These are phyloP conservation scores for Drosophila colorata DNA, from an alignment of 2,888 invertebrate species.

Conservation along the genomic window DNA sequence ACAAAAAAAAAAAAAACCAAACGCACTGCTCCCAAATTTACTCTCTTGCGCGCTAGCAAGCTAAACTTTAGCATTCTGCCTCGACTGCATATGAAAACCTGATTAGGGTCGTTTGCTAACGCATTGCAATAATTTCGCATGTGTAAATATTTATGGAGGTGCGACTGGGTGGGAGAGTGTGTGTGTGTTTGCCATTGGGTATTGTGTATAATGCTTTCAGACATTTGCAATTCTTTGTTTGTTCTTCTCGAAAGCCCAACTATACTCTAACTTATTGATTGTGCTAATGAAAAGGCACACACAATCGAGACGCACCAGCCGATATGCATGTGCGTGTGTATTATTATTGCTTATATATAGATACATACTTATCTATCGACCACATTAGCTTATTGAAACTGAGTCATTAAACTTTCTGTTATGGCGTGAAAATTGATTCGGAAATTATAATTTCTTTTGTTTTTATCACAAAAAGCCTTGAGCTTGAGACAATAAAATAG, in stretches of 20 bases:
- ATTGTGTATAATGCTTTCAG: slow-evolving; percentile 16
- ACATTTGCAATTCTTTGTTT: slow-evolving; percentile 43
- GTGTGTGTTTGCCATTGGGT: background rate
- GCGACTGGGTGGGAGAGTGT: background rate
- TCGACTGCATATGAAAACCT: background rate
- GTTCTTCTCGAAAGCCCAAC: slow-evolving; percentile 17
- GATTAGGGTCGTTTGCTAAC: slow-evolving; percentile 3
- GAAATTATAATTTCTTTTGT: background rate
- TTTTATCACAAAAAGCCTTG: slow-evolving; percentile 16
- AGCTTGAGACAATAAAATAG: slow-evolving; percentile 18
- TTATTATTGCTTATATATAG: slow-evolving; percentile 10
- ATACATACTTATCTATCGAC: slow-evolving; percentile 36
- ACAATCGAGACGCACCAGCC: slow-evolving; percentile 30
- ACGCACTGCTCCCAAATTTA: background rate
- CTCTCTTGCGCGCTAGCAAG: background rate
- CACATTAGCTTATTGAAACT: slow-evolving; percentile 13
- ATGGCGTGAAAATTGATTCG: slow-evolving; percentile 3
- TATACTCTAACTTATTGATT: slow-evolving; percentile 29
- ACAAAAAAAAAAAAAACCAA: background rate
- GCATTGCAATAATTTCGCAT: slow-evolving; percentile 23
- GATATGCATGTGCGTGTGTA: background rate
- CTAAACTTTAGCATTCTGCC: background rate
- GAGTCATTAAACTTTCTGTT: slow-evolving; percentile 27
- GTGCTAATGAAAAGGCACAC: slow-evolving; percentile 46
- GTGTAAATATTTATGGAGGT: slow-evolving; percentile 34